A percentile compares a stretch with the other conserved stretches of the same genome.
Conservation (phyloP, 2,113 vertebrate species). For the Uria aalge region DNA sequence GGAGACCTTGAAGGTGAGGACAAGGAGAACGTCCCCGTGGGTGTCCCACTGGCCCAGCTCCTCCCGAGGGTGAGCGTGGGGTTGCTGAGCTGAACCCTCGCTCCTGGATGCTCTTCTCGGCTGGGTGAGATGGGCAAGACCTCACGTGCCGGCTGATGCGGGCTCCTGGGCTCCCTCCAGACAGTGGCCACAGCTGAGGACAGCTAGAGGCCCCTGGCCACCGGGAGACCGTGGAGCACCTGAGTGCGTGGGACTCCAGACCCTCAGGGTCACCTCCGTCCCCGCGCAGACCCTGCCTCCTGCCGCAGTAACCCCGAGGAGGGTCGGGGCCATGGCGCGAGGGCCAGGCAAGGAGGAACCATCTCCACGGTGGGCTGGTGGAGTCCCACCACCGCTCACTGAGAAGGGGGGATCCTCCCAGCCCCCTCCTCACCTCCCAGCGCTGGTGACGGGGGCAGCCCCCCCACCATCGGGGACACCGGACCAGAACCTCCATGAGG, state of each 20-base stretch:
- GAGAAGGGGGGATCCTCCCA: neutral
- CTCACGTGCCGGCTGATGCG: neutral
- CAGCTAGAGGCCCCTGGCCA: neutral
- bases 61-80: fast-evolving
- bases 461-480: neutral
- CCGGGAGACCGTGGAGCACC: neutral
- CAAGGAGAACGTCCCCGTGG: fast-evolving
- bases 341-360: neutral
- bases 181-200: fast-evolving
- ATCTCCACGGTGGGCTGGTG: neutral
- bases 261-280: neutral
- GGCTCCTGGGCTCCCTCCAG: neutral
- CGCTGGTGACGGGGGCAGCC: fast-evolving
- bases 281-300: neutral
- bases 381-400: too few species aligned
- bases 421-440: too few species aligned
- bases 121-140: neutral
- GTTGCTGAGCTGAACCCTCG: neutral
- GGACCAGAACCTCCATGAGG: fast-evolving
- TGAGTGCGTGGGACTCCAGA: neutral
- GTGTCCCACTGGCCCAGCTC: neutral
- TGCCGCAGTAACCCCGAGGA: neutral
- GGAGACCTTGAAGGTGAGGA: neutral
- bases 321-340: fast-evolving
- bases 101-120: neutral